phyloP scores from a whole-genome alignment of 2,113 vertebrate species.

The Hydrochoerus hydrochaeris region DNA sequence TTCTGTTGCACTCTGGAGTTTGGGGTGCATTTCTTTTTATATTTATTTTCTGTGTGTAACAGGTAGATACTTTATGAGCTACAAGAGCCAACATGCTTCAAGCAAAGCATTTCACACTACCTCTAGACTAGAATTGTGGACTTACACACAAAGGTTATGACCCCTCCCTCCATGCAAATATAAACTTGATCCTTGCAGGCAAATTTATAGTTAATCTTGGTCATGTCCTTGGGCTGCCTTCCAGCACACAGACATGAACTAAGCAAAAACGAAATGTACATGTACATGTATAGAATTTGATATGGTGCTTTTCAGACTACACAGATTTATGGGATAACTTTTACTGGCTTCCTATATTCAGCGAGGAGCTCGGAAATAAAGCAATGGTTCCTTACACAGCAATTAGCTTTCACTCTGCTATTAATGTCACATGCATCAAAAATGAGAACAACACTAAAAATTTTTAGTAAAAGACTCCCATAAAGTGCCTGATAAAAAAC shows the following conservation, averaged over 20 bases:
- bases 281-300: background rate
- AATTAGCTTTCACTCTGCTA: background rate
- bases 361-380: background rate
- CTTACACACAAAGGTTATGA: constrained; percentile 55
- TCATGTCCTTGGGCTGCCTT: background rate
- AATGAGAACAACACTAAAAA: background rate
- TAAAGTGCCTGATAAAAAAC: background rate
- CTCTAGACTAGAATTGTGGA: constrained; percentile 19
- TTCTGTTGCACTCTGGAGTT: constrained; percentile 56
- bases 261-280: background rate
- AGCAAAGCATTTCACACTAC: constrained; percentile 44
- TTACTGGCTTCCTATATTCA: background rate
- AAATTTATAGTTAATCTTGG: constrained; percentile 24
- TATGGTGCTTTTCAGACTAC: background rate
- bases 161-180: background rate
- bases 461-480: background rate
- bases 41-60: constrained; percentile 35
- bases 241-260: background rate
- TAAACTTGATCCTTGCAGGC: constrained; percentile 37
- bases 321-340: constrained; percentile 18
- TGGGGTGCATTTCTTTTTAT: constrained; percentile 25
- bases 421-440: background rate
- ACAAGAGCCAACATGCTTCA: constrained; percentile 55
- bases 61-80: constrained; percentile 59
- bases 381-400: background rate